A percentile compares a stretch with the other conserved stretches of the same genome.
These are phyloP conservation scores for Pyrochroa serraticornis DNA, from an alignment of 2,888 invertebrate species.

Conservation along the genomic window DNA sequence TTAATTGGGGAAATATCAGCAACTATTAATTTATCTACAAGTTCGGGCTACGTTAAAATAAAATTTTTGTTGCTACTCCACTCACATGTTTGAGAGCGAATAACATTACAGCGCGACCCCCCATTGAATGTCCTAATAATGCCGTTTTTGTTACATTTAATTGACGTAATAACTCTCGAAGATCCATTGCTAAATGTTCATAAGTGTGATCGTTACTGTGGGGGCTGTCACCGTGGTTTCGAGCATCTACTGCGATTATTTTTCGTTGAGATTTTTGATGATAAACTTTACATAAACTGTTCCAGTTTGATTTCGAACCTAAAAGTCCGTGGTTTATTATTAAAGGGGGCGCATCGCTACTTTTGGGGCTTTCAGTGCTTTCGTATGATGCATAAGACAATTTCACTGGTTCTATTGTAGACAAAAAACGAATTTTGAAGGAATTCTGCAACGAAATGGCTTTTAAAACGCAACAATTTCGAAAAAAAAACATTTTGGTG, in stretches of 20 bases:
- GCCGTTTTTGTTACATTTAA: slow-evolving; percentile 68
- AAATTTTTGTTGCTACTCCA: too few species aligned
- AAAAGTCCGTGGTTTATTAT: slow-evolving; percentile 87
- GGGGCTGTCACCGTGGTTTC: slow-evolving; percentile 95
- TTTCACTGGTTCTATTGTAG: slow-evolving; percentile 60
- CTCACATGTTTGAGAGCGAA: slow-evolving; percentile 75
- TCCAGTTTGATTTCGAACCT: slow-evolving; percentile 88
- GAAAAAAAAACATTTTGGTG: background rate
- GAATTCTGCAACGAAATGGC: slow-evolving; percentile 72
- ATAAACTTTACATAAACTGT: slow-evolving; percentile 70
- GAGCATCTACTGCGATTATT: slow-evolving; percentile 70
- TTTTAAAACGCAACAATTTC: slow-evolving; percentile 10
- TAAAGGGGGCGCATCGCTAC: slow-evolving; percentile 64
- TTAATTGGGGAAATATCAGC: slow-evolving; percentile 75
- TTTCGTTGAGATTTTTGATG: slow-evolving; percentile 60
- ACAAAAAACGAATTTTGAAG: slow-evolving; percentile 43
- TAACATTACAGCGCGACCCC: slow-evolving; percentile 90
- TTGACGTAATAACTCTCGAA: slow-evolving; percentile 69
- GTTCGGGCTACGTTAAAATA: slow-evolving; percentile 60
- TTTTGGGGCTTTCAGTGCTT: slow-evolving; percentile 49
- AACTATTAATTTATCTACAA: slow-evolving; percentile 71
- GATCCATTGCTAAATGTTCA: slow-evolving; percentile 74
- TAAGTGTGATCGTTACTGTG: slow-evolving; percentile 78
- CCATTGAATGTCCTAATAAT: slow-evolving; percentile 93
- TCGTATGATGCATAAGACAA: slow-evolving; percentile 74